These are phyloP conservation scores for Myrmecobius fasciatus DNA, from an alignment of 2,113 vertebrate species.

Conservation along the genomic window DNA sequence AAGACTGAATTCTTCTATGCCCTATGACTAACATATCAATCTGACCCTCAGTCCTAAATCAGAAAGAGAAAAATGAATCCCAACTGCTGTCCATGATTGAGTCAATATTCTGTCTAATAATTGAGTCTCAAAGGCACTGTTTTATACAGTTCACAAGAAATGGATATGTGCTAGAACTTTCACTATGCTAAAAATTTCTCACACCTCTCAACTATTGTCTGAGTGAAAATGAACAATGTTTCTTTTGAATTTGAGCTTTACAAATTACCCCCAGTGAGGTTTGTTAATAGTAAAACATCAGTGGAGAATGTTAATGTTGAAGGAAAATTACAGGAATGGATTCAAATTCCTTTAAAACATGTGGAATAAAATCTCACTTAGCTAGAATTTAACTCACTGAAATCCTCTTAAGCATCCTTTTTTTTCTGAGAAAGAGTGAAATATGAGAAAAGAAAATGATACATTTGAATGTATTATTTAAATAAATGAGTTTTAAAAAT, in stretches of 20 bases:
- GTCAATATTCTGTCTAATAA: constrained; percentile 54
- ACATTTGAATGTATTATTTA: not conserved
- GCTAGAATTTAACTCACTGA: not conserved
- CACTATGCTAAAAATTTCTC: constrained; percentile 52
- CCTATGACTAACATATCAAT: constrained; percentile 43
- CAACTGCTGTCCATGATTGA: constrained; percentile 48
- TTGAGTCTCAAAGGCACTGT: constrained; percentile 62
- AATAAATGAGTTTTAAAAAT: not conserved
- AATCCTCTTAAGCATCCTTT: not conserved
- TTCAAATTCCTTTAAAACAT: not conserved
- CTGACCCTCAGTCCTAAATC: constrained; percentile 43
- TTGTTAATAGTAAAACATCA: not conserved
- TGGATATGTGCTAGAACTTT: constrained; percentile 2
- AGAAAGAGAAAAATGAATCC: constrained; percentile 51
- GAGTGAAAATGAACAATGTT: constrained; percentile 30
- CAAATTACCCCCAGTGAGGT: not conserved
- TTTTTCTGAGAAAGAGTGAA: not conserved
- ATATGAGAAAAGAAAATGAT: not conserved
- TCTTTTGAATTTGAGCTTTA: not conserved
- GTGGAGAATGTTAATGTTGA: not conserved
- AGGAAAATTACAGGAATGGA: not conserved
- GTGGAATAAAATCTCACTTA: not conserved
- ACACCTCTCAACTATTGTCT: not conserved
- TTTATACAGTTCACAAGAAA: constrained; percentile 62
- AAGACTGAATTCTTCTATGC: constrained; percentile 63